These are phyloP conservation scores for Cebidichthys violaceus DNA, from an alignment of 2,113 vertebrate species.

Conservation along the genomic window DNA sequence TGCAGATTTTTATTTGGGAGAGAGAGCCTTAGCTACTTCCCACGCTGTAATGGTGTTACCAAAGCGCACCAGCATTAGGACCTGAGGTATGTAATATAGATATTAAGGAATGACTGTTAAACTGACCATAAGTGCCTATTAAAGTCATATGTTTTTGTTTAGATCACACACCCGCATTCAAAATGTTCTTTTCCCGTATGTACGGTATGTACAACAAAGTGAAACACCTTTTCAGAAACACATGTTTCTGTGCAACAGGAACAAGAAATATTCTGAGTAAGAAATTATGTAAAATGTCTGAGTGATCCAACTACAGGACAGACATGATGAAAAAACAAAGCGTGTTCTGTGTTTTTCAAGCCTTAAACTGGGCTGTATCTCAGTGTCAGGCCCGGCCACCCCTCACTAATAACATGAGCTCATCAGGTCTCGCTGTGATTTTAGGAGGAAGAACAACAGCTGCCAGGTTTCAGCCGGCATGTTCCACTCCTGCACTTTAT, in stretches of 20 bases:
- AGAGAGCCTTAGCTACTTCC: slow-evolving; percentile 29
- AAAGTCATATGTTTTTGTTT: slow-evolving; percentile 58
- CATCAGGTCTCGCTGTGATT: slow-evolving; percentile 69
- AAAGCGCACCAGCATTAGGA: slow-evolving; percentile 64
- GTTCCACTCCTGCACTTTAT: slow-evolving; percentile 73
- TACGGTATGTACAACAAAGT: neutral
- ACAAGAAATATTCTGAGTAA: neutral
- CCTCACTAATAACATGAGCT: slow-evolving; percentile 71
- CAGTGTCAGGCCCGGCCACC: slow-evolving; percentile 49
- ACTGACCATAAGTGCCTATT: slow-evolving; percentile 59
- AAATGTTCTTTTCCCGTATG: slow-evolving; percentile 15
- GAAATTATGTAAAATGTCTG: slow-evolving; percentile 5
- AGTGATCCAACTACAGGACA: neutral
- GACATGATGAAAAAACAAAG: slow-evolving; percentile 39
- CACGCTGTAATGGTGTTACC: slow-evolving; percentile 28
- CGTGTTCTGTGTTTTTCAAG: slow-evolving; percentile 39
- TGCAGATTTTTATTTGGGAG: slow-evolving; percentile 42
- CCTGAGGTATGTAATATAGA: slow-evolving; percentile 57
- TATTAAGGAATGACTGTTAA: slow-evolving; percentile 46
- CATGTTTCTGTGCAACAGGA: slow-evolving; percentile 18
- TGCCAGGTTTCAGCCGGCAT: slow-evolving; percentile 60
- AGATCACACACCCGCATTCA: slow-evolving; percentile 4
- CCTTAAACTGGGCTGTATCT: slow-evolving; percentile 28
- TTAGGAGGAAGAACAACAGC: slow-evolving; percentile 59
- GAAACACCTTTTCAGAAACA: slow-evolving; percentile 2